Evolutionary conservation across 2,113 vertebrate species (phyloP).

Genomic region (Leucoraja erinaceus): DNA sequence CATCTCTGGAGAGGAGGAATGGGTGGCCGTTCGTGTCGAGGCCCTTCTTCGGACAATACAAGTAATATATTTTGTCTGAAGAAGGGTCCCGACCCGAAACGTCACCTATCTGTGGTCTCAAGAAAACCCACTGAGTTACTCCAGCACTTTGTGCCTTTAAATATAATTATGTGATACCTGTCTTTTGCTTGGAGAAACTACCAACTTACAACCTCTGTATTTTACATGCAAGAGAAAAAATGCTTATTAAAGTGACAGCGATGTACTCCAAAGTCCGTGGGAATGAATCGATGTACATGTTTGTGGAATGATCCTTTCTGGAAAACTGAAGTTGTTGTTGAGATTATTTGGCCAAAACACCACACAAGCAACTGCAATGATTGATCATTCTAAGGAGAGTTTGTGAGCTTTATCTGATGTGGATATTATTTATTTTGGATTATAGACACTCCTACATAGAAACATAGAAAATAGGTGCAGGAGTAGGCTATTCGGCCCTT

Average conservation of each 20-base stretch:
- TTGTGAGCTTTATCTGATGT: not conserved
- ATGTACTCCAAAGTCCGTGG: not conserved
- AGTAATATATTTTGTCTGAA: no score
- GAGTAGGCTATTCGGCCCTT: no score
- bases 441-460: no score
- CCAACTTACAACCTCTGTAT: not conserved
- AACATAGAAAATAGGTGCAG: no score
- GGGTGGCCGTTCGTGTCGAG: no score
- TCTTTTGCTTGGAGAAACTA: not conserved
- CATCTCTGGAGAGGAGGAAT: no score
- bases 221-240: not conserved
- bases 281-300: not conserved
- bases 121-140: no score
- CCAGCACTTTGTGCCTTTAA: no score
- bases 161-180: not conserved
- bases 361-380: not conserved
- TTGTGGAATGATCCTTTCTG: slow-evolving; percentile 13
- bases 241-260: not conserved
- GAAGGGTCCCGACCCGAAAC: no score
- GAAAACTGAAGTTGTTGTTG: not conserved
- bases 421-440: not conserved
- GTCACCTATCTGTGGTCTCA: no score
- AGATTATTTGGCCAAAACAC: not conserved
- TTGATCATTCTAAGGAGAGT: not conserved
- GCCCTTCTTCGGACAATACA: no score